A percentile compares a stretch with the other conserved stretches of the same genome.
These are phyloP conservation scores for Meloidogyne hapla DNA, from an alignment of 1,140 invertebrate species.

Conservation along the genomic window DNA sequence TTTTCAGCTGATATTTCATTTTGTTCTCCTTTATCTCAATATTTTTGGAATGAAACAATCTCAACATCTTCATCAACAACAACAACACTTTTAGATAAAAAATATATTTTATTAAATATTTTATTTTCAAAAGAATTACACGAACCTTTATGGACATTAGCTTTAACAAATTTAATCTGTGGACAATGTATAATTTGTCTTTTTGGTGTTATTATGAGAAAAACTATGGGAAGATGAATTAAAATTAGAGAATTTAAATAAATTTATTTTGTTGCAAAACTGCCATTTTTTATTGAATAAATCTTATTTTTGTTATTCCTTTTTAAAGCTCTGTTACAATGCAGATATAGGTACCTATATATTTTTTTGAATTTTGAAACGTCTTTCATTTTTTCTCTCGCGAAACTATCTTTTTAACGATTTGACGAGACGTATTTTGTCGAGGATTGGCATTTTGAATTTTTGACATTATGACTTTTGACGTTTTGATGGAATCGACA, in stretches of 20 bases:
- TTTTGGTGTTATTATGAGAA: background rate
- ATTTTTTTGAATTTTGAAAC: too few relatives aligned
- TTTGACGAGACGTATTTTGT: too few relatives aligned
- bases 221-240: background rate
- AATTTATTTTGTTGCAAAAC: background rate
- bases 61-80: background rate
- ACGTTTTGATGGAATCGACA: too few relatives aligned
- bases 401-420: too few relatives aligned
- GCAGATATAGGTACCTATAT: too few relatives aligned
- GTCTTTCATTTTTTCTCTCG: too few relatives aligned
- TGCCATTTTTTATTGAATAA: background rate
- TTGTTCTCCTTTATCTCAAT: slow-evolving; percentile 7
- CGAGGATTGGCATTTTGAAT: too few relatives aligned
- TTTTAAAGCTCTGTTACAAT: too few relatives aligned
- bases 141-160: slow-evolving; percentile 30
- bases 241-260: background rate
- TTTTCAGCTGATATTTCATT: slow-evolving; percentile 2
- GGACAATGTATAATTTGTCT: background rate
- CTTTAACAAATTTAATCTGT: background rate
- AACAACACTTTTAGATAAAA: background rate
- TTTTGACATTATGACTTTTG: too few relatives aligned
- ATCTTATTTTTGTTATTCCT: background rate
- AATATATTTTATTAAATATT: background rate
- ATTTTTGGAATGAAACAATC: too few relatives aligned
- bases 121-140: slow-evolving; percentile 18